Evolutionary conservation across 2,888 invertebrate species (phyloP), one percentile per base, ranked within the genome.

Genomic region (Drosophila atroscutellata): DNA sequence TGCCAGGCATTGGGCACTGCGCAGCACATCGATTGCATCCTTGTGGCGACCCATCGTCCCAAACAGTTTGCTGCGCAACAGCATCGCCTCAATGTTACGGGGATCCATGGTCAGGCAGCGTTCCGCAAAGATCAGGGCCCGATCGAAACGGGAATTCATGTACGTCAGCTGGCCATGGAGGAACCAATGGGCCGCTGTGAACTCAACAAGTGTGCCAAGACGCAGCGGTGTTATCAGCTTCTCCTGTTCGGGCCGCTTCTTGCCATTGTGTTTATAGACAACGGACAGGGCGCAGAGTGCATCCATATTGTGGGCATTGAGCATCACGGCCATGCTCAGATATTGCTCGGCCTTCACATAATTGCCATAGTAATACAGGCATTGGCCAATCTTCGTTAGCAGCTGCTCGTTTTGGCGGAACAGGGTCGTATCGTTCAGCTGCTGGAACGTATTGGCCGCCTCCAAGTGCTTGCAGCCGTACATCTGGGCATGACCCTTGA

Each of bases 151-250:
- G 0, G 81, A 83, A 30, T 80, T 79, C 0, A 95, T 94, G 86
- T 95, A 95, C 78, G 95, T 94, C 58, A 95, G 94, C 92, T 96
- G 96, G 2, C 96, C 97, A 91, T 96, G 94, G 0, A 96, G 95
- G 60, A 97, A 95, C 95, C 97, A 97, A 65, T 96, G 95, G 87
- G 96, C 96, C 5, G 95, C 94, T 3, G 94, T 94, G 60, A 94
- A 94, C 79, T 95, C 93, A 0, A 50, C 24, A 7, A 56, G 52
- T 2, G 30, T 49, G 1, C 61, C 59, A 1, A 47, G 37, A 9
- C 59, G 28, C 2, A 93, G 90, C 42, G 93, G 91, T 8, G 93
- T 92, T 55, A 94, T 94, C n/a, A 96, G 92, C 86, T 94, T 94
- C 90, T 96, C 96, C 64, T 96, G 92, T 62, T 96, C 96, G 58